phyloP scores from a whole-genome alignment of 2,797 vertebrate genomes.

The Eospalax fontanierii region DNA sequence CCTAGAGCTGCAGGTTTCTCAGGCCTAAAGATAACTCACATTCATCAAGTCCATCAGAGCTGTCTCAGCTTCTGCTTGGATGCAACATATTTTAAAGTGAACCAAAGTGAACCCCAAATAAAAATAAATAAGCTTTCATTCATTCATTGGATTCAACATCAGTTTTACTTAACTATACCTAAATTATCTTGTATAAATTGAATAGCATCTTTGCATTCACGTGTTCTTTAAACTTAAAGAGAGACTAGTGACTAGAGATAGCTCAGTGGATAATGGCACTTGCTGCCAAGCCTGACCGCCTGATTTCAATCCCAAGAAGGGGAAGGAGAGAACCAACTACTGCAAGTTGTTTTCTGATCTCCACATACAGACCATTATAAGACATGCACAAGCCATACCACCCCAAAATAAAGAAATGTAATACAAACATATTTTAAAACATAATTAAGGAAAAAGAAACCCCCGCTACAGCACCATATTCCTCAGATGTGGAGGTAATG shows the following conservation, averaged over 20 bases:
- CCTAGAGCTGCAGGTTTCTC: not conserved
- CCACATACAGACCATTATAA: not conserved
- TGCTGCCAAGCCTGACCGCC: not conserved
- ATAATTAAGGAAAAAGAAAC: slow-evolving; percentile 33
- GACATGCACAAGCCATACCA: not conserved
- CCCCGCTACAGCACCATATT: not conserved
- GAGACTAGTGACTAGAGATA: not conserved
- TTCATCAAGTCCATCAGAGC: not conserved
- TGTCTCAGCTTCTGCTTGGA: slow-evolving; percentile 3
- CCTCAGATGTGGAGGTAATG: not conserved
- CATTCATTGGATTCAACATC: not conserved
- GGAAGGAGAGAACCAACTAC: not conserved
- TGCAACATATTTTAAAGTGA: slow-evolving; percentile 17
- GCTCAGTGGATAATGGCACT: not conserved
- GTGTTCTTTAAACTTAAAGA: not conserved
- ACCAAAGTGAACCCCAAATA: slow-evolving; percentile 5
- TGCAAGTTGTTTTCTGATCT: not conserved
- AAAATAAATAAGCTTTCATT: not conserved
- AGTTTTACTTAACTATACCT: slow-evolving; percentile 31
- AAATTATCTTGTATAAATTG: not conserved
- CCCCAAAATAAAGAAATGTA: not conserved
- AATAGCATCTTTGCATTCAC: slow-evolving; percentile 32
- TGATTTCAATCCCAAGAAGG: not conserved
- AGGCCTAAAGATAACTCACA: slow-evolving; percentile 28
- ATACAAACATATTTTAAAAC: not conserved